phyloP scores from a whole-genome alignment of 2,113 vertebrate genomes.

The Crocuta crocuta region DNA sequence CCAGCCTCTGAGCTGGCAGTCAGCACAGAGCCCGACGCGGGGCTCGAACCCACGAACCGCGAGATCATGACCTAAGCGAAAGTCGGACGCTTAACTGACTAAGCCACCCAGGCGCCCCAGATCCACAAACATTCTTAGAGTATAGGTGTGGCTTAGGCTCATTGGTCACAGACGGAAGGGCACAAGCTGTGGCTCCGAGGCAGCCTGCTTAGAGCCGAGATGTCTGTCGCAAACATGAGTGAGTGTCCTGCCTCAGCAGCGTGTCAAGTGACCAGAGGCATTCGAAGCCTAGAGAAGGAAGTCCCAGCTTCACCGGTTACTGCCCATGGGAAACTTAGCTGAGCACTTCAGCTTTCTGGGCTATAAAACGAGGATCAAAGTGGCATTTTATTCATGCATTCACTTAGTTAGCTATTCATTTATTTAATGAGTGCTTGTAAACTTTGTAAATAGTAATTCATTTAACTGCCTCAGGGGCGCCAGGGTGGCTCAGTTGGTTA shows the following conservation, averaged over 20 bases:
- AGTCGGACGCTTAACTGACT: no score
- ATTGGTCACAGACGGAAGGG: background rate
- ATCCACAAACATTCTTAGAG: background rate
- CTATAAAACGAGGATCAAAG: background rate
- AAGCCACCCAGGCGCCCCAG: no score
- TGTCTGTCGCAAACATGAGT: background rate
- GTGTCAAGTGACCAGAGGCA: background rate
- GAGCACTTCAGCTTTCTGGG: background rate
- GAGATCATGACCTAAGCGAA: no score
- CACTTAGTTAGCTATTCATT: background rate
- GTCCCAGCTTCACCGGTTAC: background rate
- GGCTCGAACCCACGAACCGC: no score
- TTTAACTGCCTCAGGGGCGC: background rate
- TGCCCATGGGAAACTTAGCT: background rate
- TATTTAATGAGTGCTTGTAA: background rate
- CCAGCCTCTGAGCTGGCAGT: no score
- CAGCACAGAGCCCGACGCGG: no score
- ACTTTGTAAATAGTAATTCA: background rate
- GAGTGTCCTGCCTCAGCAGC: background rate
- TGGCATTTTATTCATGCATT: background rate
- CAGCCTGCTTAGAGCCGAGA: background rate
- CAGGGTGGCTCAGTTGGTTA: no score
- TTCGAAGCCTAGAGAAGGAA: accelerated
- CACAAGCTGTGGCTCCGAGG: background rate
- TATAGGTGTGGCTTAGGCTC: background rate